Evolutionary conservation across 1,140 invertebrate genomes (phyloP).

Genomic region (Trypoxylus dichotomus): DNA sequence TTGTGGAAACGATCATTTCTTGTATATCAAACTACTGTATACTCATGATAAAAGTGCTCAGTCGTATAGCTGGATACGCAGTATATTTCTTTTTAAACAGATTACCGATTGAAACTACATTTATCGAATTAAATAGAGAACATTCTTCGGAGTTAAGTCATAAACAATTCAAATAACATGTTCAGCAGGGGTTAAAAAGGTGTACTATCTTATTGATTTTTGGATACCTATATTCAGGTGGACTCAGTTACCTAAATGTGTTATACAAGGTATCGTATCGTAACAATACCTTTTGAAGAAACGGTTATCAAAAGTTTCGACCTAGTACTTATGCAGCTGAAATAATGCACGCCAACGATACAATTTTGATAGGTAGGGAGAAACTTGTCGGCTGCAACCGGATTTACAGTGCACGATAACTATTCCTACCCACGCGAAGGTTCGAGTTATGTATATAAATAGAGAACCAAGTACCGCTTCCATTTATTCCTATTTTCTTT

Average conservation of each 20-base stretch:
- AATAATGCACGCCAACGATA: constrained; percentile 3
- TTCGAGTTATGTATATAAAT: background rate
- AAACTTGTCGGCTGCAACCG: constrained; percentile 3
- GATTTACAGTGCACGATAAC: constrained; percentile 5
- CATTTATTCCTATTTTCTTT: constrained; percentile 6
- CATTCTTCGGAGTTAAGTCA: no score
- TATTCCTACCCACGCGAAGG: background rate
- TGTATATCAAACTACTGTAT: no score
- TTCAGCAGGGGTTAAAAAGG: background rate
- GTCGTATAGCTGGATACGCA: no score
- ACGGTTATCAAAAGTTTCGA: background rate
- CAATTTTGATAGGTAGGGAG: background rate
- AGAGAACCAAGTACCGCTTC: background rate
- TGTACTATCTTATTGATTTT: background rate
- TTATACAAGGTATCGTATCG: no score
- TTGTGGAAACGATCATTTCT: no score
- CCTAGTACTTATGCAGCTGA: background rate
- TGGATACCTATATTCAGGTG: background rate
- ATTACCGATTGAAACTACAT: no score
- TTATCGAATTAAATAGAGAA: no score
- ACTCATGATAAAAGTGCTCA: no score
- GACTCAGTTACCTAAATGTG: no score
- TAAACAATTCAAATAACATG: background rate
- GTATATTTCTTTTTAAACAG: no score
- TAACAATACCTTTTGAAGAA: background rate